A percentile compares a stretch with the other conserved stretches of the same genome.
Evolutionary conservation across 2,113 vertebrate species (phyloP).

Genomic region (Anas platyrhynchos): DNA sequence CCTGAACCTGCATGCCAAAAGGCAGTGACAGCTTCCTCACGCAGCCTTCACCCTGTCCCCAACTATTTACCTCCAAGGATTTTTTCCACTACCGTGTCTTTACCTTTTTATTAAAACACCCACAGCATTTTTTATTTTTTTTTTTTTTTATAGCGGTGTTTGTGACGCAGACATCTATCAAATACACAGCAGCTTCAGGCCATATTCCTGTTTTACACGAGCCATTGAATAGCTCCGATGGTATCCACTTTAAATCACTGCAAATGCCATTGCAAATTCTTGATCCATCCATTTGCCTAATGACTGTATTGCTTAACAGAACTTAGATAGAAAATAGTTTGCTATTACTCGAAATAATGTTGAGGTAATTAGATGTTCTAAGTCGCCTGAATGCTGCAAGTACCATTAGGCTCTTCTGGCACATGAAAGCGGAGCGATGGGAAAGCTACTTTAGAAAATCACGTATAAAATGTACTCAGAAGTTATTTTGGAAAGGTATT

Average conservation of each 20-base stretch:
- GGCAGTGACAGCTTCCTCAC: neutral
- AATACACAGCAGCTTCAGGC: neutral
- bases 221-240: neutral
- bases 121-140: neutral
- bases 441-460: conserved; percentile 63
- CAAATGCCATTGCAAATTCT: neutral
- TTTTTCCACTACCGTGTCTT: neutral
- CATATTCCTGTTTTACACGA: neutral
- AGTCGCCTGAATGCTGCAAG: neutral
- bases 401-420: conserved; percentile 10
- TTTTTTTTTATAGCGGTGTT: neutral
- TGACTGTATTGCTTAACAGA: neutral
- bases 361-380: conserved; percentile 27
- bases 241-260: neutral
- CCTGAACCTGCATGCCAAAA: neutral
- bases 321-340: conserved; percentile 1
- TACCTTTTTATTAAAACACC: neutral
- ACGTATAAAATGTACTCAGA: neutral
- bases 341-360: neutral
- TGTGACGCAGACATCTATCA: neutral
- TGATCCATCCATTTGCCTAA: neutral
- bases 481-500: conserved; percentile 60
- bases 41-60: neutral
- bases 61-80: neutral
- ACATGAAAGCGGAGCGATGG: conserved; percentile 12